Base-by-base conservation (phyloP, 2,888 invertebrate species). In the Stenodema calcarata region DNA sequence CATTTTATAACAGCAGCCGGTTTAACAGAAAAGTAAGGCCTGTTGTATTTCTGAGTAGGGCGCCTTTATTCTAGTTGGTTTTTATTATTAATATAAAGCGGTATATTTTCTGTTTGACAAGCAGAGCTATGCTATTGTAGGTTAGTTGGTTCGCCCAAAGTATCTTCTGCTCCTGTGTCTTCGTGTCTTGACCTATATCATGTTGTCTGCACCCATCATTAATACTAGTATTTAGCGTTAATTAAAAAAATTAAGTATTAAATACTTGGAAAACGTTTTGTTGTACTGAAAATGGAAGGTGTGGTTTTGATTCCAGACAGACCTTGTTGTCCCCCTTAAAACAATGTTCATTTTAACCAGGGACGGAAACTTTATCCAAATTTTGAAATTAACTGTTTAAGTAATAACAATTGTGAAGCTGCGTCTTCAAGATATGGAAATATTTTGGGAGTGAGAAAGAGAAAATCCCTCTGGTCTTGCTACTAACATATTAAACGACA, bases 151-250 rank as follows among this genome's bases (percentile, higher is more conserved):
- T 62, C 23, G 18, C 62, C 81, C 12, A 62, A 69, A 35, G 23
- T 80, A 80, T 69, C 82, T 69, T 82, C 70, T 82, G 54, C 69
- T 82, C 30, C 80, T 80, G 80, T 80, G 80, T 80, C 50, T 80
- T 42, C 42, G 82, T 82, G 82, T 82, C 82, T 82, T 82, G 23
- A 50, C 44, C 30, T 30, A 35, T 82, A 27, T 62, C 62, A 62
- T 62, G 62, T 62, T 69, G 30, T 54, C 35, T 69, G 82, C 82
- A 82, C 82, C 41, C 69, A 82, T 80, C 42, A 80, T 9, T 78
- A 78, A 41, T 27, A 44, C 16, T 44, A 44, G 78, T 78, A 30
- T 16, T 1, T 75, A 78, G 78, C 11, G 27, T n/a, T 76, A 18
- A 42, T 78, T 69, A 42, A 69, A 35, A 11, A 69, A 82, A 16